A percentile compares a stretch with the other conserved stretches of the same genome.
phyloP scores from a whole-genome alignment of 2,888 invertebrate species.

The Tortricodes alternella region DNA sequence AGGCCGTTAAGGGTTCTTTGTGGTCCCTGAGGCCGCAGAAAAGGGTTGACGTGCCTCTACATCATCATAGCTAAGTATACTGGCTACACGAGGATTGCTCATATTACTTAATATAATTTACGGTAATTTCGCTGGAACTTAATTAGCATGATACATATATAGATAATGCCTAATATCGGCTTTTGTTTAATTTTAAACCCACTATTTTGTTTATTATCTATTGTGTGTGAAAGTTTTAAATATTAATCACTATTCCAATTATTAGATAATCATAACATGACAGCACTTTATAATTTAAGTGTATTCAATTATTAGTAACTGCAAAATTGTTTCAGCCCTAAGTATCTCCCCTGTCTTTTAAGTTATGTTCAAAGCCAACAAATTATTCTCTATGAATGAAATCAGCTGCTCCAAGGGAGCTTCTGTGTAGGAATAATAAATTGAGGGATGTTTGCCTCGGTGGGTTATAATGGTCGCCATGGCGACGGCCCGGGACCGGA shows the following conservation, averaged over 20 bases:
- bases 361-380: conserved; percentile 19
- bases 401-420: conserved; percentile 67
- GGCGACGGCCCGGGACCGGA: conserved; percentile 57
- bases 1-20: conserved; percentile 55
- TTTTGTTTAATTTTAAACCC: conserved; percentile 8
- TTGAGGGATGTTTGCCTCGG: conserved; percentile 54
- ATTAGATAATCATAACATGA: neutral
- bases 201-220: neutral
- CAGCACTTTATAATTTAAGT: neutral
- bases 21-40: conserved; percentile 48
- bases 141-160: neutral
- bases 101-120: conserved; percentile 10
- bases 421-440: conserved; percentile 52
- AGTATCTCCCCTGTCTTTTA: conserved; percentile 11
- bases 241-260: neutral
- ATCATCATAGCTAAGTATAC: conserved; percentile 24
- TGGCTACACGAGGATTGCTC: conserved; percentile 16
- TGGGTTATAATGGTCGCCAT: conserved; percentile 49
- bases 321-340: neutral
- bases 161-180: neutral
- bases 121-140: conserved; percentile 1
- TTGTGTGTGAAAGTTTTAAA: too few relatives aligned
- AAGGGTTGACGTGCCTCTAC: conserved; percentile 62
- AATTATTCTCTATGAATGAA: conserved; percentile 54
- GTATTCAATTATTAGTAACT: neutral